Evolutionary conservation across 1,140 invertebrate species (phyloP).

Genomic region (Papilio glaucus): DNA sequence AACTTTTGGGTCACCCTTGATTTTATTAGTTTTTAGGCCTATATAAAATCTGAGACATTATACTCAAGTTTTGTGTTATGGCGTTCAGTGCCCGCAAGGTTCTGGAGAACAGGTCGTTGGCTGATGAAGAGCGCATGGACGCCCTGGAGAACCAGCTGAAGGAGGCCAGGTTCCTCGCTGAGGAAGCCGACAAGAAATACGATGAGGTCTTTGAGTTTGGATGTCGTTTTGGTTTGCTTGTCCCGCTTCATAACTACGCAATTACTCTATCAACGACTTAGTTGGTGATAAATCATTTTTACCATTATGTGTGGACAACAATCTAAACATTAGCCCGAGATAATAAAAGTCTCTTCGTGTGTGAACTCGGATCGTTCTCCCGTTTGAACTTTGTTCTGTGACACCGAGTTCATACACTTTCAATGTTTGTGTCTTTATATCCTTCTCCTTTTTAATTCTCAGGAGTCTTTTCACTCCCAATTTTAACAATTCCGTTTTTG

Average conservation of each 20-base stretch:
- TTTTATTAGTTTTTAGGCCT: conserved; percentile 39
- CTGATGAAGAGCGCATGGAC: conserved; percentile 99
- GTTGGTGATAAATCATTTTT: conserved; percentile 11
- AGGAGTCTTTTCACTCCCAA: background rate
- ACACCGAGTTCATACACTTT: background rate
- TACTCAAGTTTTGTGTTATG: conserved; percentile 64
- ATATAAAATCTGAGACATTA: conserved; percentile 32
- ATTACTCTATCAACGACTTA: background rate
- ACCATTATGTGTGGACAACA: conserved; percentile 4
- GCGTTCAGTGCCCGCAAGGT: conserved; percentile 97
- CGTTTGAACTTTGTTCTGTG: background rate
- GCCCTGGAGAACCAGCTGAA: conserved; percentile 99
- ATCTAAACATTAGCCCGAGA: conserved; percentile 19
- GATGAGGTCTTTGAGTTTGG: conserved; percentile 93
- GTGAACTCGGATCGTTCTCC: background rate
- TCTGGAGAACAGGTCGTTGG: conserved; percentile 99
- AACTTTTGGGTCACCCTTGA: conserved; percentile 73
- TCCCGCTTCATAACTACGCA: conserved; percentile 49
- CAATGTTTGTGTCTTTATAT: background rate
- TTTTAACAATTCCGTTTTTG: conserved; percentile 20
- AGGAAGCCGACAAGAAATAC: conserved; percentile 99
- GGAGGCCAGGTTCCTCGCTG: conserved; percentile 99
- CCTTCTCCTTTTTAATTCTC: background rate
- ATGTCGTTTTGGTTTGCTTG: conserved; percentile 76
- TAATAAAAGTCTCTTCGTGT: background rate